Base-by-base conservation (phyloP, 2,797 vertebrate genomes). In the Brotula barbata region DNA sequence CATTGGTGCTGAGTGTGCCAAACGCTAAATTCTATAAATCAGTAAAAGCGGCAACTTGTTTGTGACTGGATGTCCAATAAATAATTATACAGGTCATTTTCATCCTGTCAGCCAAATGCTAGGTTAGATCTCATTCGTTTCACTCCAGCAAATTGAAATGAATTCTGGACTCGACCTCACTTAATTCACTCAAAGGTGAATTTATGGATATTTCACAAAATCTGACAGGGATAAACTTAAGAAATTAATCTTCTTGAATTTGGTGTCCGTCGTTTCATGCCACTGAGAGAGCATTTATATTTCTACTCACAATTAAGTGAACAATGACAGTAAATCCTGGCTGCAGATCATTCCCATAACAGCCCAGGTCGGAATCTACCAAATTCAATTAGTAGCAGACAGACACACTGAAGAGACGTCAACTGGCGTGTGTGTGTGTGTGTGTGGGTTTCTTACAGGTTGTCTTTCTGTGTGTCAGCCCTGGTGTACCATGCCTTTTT, bases 291-390 rank as follows among this genome's bases (percentile, higher is more conserved):
- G 16, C 15, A 40, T 6, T 16, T n/a, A 46, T 13, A 33, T 52
- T 54, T 40, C 19, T 46, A 22, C 16, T 44, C 16, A 8, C 48
- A 42, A 43, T 37, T 23, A 47, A 62, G 31, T 50, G 21, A 53
- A 47, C 51, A 36, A 13, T 68, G 61, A 44, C 47, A 58, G 48
- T 31, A 12, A 14, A 7, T 3, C 51, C 43, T 7, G 2, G 10
- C 54, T 56, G 6, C 52, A 49, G 49, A 58, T 70, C 25, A 43
- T 40, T 36, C 23, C 23, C 48, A 6, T 4, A 51, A 20, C 33
- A 15, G 33, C 1, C 55, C 37, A 16, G 9, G 3, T 10, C 22
- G 44, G 25, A 33, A 3, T 22, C 13, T 63, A 48, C 11, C 9
- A 59, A 40, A 43, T 28, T 44, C 9, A 34, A 23, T 49, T 41